phyloP scores from a whole-genome alignment of 1,140 invertebrate species.

The Drosophila insularis region DNA sequence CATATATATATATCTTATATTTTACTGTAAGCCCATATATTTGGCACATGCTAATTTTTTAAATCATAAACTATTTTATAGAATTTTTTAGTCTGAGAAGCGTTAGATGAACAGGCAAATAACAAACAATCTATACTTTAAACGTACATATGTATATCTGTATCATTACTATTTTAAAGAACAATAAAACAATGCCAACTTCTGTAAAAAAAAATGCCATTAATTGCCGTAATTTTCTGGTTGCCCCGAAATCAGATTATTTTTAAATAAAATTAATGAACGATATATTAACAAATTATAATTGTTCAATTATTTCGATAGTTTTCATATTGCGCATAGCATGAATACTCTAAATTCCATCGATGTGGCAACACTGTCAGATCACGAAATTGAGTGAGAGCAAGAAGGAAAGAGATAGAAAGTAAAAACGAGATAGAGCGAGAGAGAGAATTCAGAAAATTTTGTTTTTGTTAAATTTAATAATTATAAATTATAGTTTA shows the following conservation, averaged over 20 bases:
- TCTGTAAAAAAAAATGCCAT: too few species aligned
- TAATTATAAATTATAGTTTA: not conserved
- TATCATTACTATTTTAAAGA: too few species aligned
- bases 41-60: too few species aligned
- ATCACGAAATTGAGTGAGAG: constrained; percentile 1
- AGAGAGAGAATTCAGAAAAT: not conserved
- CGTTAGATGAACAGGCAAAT: too few species aligned
- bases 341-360: not conserved
- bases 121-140: too few species aligned
- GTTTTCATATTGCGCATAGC: not conserved
- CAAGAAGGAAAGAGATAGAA: constrained; percentile 1
- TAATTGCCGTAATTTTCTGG: too few species aligned
- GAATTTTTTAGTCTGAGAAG: too few species aligned
- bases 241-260: too few species aligned
- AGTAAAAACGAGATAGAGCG: not conserved
- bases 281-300: not conserved
- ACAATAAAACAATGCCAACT: too few species aligned
- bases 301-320: not conserved
- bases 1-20: not conserved
- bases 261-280: not conserved
- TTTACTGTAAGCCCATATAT: too few species aligned
- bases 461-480: not conserved
- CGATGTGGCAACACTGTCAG: not conserved
- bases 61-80: too few species aligned
- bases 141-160: too few species aligned